Conservation (phyloP, 1,140 invertebrate genomes). For the Drosophila subobscura region DNA sequence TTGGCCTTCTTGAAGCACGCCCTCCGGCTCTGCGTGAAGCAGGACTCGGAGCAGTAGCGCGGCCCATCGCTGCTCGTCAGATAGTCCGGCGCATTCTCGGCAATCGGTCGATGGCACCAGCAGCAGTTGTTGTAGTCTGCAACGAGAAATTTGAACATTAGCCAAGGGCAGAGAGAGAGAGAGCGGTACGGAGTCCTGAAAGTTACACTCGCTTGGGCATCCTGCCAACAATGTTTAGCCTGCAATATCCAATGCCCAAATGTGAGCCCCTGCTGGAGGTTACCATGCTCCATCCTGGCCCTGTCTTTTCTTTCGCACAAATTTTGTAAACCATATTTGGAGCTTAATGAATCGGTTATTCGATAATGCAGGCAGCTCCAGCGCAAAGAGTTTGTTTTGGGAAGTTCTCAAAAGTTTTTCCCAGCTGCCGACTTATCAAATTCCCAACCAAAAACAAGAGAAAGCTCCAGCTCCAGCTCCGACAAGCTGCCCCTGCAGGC, state of each 20-base stretch:
- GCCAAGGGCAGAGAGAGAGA: neutral
- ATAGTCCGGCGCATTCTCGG: constrained; percentile 85
- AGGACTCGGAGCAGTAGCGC: constrained; percentile 93
- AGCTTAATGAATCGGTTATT: constrained; percentile 76
- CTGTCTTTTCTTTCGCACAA: constrained; percentile 22
- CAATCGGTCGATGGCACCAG: constrained; percentile 86
- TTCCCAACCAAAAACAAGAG: constrained; percentile 25
- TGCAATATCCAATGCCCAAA: too few species aligned
- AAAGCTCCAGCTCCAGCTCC: too few species aligned
- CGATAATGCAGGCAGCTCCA: constrained; percentile 65
- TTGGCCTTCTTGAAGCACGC: constrained; percentile 95
- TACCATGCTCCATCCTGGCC: neutral
- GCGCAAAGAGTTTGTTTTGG: constrained; percentile 32
- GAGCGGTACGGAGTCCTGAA: too few species aligned
- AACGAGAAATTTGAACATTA: neutral
- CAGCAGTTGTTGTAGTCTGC: constrained; percentile 84
- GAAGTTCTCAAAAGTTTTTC: constrained; percentile 71
- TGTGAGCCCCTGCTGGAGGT: too few species aligned
- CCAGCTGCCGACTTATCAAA: constrained; percentile 61
- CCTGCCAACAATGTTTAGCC: too few species aligned
- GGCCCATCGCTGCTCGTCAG: constrained; percentile 85
- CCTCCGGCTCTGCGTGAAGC: constrained; percentile 93
- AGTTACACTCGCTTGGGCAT: too few species aligned
- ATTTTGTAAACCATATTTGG: constrained; percentile 71
- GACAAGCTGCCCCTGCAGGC: too few species aligned